Base-by-base conservation (phyloP, 35 echinoderm and acorn worm genomes). In the Chiridota heheva region DNA sequence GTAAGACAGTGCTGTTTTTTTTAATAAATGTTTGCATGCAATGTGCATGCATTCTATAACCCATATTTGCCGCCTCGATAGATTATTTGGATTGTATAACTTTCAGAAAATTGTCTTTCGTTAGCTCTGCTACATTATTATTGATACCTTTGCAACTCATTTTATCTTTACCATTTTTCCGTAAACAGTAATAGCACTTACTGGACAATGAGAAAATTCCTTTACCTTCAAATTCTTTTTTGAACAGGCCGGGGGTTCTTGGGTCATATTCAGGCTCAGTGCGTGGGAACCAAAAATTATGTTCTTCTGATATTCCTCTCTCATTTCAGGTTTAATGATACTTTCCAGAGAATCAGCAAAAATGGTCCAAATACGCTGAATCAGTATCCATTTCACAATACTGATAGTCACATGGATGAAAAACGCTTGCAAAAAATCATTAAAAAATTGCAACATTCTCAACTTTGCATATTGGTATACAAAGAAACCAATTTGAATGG, bases 161-260 rank as follows among this genome's bases (percentile, higher is more conserved):
- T 47, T 81, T 88, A 37, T 81, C 57, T 45, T 51, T 65, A 13
- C 43, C 60, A 5, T 34, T 5, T 20, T 53, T 10, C 48, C 86
- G 76, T 31, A 88, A 88, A 39, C 86, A 81, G 38, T 59, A 88
- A 30, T 81, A 88, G 20, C 61, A 82, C 32, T 81, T 88, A 57
- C 67, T 88, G 17, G 16, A 46, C 3, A 81, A 49, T 17, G 65
- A 38, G 3, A 88, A 40, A 27, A 72, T 72, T 18, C 77, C 86
- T 25, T 81, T 66, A 1, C 86, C 86, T 10, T 58, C 35, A 76
- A 65, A 88, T 49, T 88, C 77, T 72, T 70, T 27, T 45, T 88
- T 88, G 25, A 88, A 88, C 7, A 88, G 55, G 62, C 86, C 65
- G 3, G 86, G 86, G 20, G 73, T 78, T 42, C 86, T 44, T 24